These are phyloP conservation scores for Campoletis sonorensis DNA, from an alignment of 1,140 invertebrate genomes.

Conservation along the genomic window DNA sequence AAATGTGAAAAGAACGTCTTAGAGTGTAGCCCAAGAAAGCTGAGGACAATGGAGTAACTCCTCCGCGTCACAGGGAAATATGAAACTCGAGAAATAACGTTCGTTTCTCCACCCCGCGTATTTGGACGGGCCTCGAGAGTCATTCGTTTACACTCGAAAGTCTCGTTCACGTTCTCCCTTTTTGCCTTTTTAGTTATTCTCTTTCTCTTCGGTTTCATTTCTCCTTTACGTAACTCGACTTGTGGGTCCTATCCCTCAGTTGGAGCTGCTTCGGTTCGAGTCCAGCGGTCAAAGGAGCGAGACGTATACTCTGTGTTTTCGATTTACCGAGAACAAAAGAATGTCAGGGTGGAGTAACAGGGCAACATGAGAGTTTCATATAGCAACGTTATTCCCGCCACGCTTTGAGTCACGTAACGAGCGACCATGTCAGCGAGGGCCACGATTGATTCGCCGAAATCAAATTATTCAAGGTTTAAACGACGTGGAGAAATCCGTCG, in stretches of 20 bases:
- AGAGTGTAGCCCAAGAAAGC: constrained; percentile 68
- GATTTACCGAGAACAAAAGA: constrained; percentile 74
- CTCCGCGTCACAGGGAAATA: constrained; percentile 76
- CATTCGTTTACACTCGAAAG: constrained; percentile 12
- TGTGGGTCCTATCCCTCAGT: not conserved
- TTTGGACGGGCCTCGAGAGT: not conserved
- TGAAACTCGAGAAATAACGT: constrained; percentile 68
- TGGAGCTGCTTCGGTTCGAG: not conserved
- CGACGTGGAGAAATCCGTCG: not conserved
- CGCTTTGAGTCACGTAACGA: constrained; percentile 4
- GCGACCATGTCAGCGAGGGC: not conserved
- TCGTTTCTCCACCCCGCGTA: constrained; percentile 41
- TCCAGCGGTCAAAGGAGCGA: not conserved
- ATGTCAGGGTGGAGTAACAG: constrained; percentile 71
- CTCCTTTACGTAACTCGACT: not conserved
- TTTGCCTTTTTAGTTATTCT: constrained; percentile 11
- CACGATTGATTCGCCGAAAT: constrained; percentile 8
- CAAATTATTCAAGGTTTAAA: not conserved
- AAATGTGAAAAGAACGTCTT: constrained; percentile 61
- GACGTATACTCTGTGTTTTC: constrained; percentile 34
- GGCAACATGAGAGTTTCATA: constrained; percentile 58
- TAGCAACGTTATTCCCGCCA: not conserved
- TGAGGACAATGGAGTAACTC: constrained; percentile 75
- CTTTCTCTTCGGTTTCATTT: not conserved
- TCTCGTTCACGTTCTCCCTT: constrained; percentile 17